Evolutionary conservation across 1,140 invertebrate genomes (phyloP).

Genomic region (Mercenaria mercenaria): DNA sequence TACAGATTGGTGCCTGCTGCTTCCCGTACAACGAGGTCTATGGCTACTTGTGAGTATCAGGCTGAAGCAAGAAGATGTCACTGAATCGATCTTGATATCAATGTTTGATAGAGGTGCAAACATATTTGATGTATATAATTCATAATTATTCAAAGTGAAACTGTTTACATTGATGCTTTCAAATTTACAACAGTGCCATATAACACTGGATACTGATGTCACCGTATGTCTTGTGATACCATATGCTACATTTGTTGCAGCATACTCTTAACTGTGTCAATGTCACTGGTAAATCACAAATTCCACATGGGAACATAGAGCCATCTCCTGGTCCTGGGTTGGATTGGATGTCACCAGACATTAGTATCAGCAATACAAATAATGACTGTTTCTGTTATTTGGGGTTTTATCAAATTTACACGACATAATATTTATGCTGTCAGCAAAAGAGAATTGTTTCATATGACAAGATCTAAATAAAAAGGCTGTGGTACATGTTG

Average conservation of each 20-base stretch:
- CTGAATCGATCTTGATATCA: neutral
- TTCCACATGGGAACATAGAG: conserved; percentile 51
- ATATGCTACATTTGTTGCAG: conserved; percentile 23
- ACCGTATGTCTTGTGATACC: conserved; percentile 1
- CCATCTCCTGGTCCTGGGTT: conserved; percentile 40
- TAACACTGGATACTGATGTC: neutral
- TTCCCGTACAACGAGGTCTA: too few species aligned
- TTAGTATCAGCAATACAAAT: too few species aligned
- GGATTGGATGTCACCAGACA: conserved; percentile 33
- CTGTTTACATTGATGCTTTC: conserved; percentile 6
- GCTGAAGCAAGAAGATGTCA: conserved; percentile 26
- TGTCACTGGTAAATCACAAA: conserved; percentile 47
- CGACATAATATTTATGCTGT: too few species aligned
- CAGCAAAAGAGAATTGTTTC: too few species aligned
- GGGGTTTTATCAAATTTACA: too few species aligned
- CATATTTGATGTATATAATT: neutral
- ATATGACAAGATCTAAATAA: too few species aligned
- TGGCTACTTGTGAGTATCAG: neutral
- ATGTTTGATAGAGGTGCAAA: neutral
- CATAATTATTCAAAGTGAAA: conserved; percentile 28
- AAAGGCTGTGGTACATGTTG: too few species aligned
- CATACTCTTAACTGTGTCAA: conserved; percentile 37
- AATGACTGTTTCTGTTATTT: too few species aligned
- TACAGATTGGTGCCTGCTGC: neutral
- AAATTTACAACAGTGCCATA: conserved; percentile 18